phyloP scores from a whole-genome alignment of 2,888 invertebrate genomes.

The Mimas tiliae region DNA sequence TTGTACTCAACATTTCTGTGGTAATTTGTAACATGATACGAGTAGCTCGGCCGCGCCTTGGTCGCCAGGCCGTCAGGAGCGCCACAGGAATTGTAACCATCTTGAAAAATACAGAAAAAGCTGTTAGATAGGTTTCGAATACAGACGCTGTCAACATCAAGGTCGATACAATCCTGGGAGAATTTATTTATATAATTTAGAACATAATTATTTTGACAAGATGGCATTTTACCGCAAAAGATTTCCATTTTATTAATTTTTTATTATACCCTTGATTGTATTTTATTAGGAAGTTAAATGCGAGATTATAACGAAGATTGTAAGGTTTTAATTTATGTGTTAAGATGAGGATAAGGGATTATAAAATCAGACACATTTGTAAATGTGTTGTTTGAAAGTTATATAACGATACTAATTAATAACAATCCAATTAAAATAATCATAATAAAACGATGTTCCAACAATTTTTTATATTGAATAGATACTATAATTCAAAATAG shows the following conservation, averaged over 20 bases:
- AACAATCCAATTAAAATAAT: not conserved
- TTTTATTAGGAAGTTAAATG: not conserved
- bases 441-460: not conserved
- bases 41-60: not conserved
- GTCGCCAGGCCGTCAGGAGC: not conserved
- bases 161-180: not conserved
- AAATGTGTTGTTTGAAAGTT: constrained; percentile 7
- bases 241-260: not conserved
- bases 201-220: not conserved
- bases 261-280: not conserved
- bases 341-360: not conserved
- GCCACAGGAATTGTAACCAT: not conserved
- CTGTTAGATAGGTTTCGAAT: not conserved
- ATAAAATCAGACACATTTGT: not conserved
- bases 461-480: not conserved
- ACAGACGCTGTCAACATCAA: not conserved
- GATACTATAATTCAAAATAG: too few relatives aligned
- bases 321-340: not conserved
- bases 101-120: not conserved
- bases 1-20: constrained; percentile 9
- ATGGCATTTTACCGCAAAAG: constrained; percentile 9
- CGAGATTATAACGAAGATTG: not conserved
- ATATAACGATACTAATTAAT: not conserved
- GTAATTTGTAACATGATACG: constrained; percentile 9
- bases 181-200: not conserved